Percentiles rank a stretch among this genome's conserved stretches.
These are phyloP conservation scores for Bugulina stolonifera DNA, from an alignment of 2,888 invertebrate genomes.

Conservation along the genomic window DNA sequence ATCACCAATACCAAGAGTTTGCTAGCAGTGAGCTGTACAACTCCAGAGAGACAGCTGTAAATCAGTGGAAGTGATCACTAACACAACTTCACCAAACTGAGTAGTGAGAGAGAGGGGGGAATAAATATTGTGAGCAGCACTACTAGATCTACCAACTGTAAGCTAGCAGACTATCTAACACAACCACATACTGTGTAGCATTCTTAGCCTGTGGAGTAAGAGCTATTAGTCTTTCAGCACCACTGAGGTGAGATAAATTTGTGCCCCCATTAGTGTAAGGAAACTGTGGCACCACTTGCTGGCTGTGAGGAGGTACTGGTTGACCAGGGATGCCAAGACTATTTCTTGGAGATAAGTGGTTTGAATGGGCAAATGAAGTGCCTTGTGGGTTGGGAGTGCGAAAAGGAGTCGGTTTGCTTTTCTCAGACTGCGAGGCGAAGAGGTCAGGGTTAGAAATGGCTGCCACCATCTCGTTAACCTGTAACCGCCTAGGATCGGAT, in stretches of 20 bases:
- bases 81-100: no score
- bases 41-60: no score
- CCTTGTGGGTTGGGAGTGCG: background rate
- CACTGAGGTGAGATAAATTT: background rate
- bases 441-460: conserved; percentile 17
- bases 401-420: background rate
- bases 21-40: no score
- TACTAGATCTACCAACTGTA: background rate
- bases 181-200: background rate
- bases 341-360: background rate
- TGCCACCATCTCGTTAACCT: conserved; percentile 10
- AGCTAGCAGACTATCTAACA: background rate
- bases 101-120: background rate
- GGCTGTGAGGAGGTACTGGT: background rate
- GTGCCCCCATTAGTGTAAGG: background rate
- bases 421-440: background rate
- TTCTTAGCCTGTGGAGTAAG: background rate
- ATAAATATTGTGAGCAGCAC: background rate
- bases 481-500: conserved; percentile 8
- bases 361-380: background rate
- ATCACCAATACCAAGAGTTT: no score
- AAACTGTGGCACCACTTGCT: background rate
- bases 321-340: no score
- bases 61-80: no score
- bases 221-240: background rate